phyloP scores from a whole-genome alignment of 2,797 vertebrate species.

The Tragopan temminckii region DNA sequence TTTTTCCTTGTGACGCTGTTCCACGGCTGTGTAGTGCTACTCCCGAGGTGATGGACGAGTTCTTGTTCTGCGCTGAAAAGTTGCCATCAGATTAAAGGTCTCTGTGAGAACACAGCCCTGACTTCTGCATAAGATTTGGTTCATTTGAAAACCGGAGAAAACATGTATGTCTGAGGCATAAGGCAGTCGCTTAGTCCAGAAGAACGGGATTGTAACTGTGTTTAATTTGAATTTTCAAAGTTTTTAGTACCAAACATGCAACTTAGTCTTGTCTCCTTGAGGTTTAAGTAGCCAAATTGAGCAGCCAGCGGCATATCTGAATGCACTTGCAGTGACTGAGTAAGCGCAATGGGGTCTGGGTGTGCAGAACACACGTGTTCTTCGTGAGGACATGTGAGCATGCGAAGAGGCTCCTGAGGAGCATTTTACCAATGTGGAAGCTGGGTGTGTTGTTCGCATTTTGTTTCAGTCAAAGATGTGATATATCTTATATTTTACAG shows the following conservation, averaged over 20 bases:
- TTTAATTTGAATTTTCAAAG: background rate
- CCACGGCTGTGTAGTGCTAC: background rate
- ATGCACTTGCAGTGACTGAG: background rate
- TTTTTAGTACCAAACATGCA: background rate
- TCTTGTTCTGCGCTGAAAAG: constrained; percentile 5
- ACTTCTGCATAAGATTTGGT: background rate
- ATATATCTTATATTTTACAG: background rate
- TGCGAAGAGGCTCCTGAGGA: background rate
- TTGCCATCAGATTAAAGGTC: background rate
- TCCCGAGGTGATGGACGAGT: background rate
- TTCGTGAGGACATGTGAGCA: background rate
- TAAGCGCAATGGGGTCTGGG: background rate
- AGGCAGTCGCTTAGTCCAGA: constrained; percentile 19
- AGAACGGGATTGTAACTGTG: background rate
- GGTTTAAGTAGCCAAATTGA: background rate
- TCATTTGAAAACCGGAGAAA: constrained; percentile 40
- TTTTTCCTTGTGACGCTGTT: background rate
- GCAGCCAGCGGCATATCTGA: background rate
- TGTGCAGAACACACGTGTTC: background rate
- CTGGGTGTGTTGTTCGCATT: background rate
- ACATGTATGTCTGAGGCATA: background rate
- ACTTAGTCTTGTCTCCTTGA: fast-evolving
- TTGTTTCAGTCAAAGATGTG: background rate
- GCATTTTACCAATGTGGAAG: constrained; percentile 2
- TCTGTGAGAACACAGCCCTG: background rate